Evolutionary conservation across 2,888 invertebrate genomes (phyloP), one percentile per base, ranked within the genome.

Genomic region (Diaphora mendica): DNA sequence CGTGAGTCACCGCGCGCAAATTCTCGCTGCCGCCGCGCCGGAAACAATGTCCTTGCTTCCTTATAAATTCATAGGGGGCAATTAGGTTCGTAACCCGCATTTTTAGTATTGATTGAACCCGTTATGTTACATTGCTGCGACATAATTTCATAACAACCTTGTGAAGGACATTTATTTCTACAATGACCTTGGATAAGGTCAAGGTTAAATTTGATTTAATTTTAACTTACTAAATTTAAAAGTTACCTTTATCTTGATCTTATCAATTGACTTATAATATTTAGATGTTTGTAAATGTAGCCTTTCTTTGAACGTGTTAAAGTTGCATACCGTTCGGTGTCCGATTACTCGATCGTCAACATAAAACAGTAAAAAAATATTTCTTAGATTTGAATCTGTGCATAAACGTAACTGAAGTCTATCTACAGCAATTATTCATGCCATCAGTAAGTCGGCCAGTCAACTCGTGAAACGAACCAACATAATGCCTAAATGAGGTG

Each of bases 31-130:
- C 80, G 80, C 79, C 87, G 83, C 80, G 81, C 83, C 87, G 85
- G 81, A 83, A 76, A 80, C 80, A 75, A 75, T 77, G 82, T 79
- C 78, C 79, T 78, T 79, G 79, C 78, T 89, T 89, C 89, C 89
- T 89, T 86, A 85, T 85, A 80, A 76, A 82, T 74, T 75, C 77
- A 82, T 79, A 81, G 84, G 82, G 86, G 85, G 81, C 82, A 82
- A 86, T 83, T 86, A 84, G 85, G 87, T 86, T 79, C 80, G 75
- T 82, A 80, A 80, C 79, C 82, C 79, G 71, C 78, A 70, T 68
- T 72, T 83, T 78, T 77, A 35, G 64, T 68, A 73, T 73, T 75
- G 67, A 75, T 79, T 79, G 75, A 67, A 77, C 51, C 84, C 77
- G 83, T 83, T 83, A 83, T 72, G 64, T 76, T 67, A 39, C 64